Evolutionary conservation across 1,140 invertebrate species (phyloP).

Genomic region (Drosophila bifasciata): DNA sequence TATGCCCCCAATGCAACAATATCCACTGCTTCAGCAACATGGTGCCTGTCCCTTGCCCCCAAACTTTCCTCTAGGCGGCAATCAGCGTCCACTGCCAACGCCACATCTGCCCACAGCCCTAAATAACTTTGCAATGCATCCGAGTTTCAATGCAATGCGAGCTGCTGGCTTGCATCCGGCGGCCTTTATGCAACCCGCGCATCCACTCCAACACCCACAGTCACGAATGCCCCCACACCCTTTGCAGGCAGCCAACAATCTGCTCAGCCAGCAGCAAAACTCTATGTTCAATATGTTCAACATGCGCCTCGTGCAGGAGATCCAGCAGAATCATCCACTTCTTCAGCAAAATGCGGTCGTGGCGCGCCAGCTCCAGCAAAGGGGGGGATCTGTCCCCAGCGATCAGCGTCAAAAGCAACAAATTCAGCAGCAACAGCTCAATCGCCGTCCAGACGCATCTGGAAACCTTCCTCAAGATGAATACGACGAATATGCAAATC

Average conservation of each 20-base stretch:
- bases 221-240: conserved; percentile 66
- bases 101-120: conserved; percentile 80
- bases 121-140: conserved; percentile 84
- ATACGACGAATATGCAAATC: conserved; percentile 92
- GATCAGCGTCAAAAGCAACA: conserved; percentile 52
- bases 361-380: conserved; percentile 64
- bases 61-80: conserved; percentile 58
- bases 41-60: conserved; percentile 47
- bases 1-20: conserved; percentile 54
- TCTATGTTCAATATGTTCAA: conserved; percentile 83
- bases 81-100: conserved; percentile 80
- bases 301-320: conserved; percentile 85
- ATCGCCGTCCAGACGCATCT: conserved; percentile 57
- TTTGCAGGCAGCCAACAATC: conserved; percentile 42
- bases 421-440: conserved; percentile 46
- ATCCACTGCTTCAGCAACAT: conserved; percentile 71
- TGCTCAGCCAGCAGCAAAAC: conserved; percentile 71
- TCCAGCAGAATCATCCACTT: conserved; percentile 87
- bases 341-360: conserved; percentile 74
- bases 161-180: conserved; percentile 80
- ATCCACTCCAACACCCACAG: conserved; percentile 56
- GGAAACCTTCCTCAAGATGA: conserved; percentile 78
- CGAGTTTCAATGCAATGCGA: conserved; percentile 83
- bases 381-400: conserved; percentile 20
- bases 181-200: conserved; percentile 83